Evolutionary conservation across 2,888 invertebrate genomes (phyloP).

Genomic region (Tenthredo distinguenda): DNA sequence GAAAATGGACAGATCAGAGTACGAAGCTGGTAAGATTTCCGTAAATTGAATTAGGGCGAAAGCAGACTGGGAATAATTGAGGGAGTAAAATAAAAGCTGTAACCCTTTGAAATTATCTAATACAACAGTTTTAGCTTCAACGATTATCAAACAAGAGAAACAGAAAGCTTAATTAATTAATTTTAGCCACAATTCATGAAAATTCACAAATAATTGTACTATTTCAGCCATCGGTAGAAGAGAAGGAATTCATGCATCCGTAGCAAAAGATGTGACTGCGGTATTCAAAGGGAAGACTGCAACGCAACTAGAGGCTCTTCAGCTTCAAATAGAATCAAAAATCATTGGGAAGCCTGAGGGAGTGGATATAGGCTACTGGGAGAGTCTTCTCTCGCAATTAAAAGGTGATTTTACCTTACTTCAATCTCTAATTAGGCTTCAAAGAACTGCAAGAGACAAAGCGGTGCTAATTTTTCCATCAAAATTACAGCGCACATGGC

Average conservation of each 20-base stretch:
- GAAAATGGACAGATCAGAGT: conserved; percentile 85
- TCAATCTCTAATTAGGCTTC: neutral
- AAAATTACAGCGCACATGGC: conserved; percentile 90
- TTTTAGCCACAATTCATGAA: neutral
- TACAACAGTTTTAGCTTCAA: too few relatives aligned
- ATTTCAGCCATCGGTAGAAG: conserved; percentile 80
- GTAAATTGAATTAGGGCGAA: neutral
- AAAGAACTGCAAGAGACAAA: neutral
- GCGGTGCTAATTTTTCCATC: conserved; percentile 4
- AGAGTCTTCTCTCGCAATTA: conserved; percentile 95
- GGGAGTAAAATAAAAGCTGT: neutral
- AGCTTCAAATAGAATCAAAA: conserved; percentile 92
- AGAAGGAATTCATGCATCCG: conserved; percentile 94
- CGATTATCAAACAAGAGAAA: too few relatives aligned
- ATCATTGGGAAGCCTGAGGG: conserved; percentile 92
- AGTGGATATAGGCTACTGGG: conserved; percentile 99
- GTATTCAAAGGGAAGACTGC: conserved; percentile 97
- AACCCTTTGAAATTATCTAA: too few relatives aligned
- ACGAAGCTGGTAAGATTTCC: conserved; percentile 78
- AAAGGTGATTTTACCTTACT: conserved; percentile 81
- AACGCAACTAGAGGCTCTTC: conserved; percentile 90
- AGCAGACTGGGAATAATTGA: neutral
- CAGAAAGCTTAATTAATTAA: too few relatives aligned
- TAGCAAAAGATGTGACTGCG: conserved; percentile 92
- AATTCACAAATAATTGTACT: conserved; percentile 12